Evolutionary conservation across 2,113 vertebrate species (phyloP).

Genomic region (Scytalopus superciliaris): DNA sequence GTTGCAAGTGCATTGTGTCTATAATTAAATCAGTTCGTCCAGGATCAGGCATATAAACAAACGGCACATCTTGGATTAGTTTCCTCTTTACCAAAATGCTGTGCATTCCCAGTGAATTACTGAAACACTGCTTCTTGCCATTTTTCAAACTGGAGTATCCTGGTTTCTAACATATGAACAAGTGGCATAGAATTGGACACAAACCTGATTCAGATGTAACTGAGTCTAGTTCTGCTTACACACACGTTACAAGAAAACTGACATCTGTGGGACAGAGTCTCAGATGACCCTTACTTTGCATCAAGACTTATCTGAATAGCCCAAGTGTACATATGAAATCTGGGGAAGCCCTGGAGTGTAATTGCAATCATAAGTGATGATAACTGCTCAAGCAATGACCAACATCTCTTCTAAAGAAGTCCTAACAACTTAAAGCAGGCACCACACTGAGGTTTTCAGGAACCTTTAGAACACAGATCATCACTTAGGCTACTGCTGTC

Average conservation of each 20-base stretch:
- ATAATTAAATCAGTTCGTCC: neutral
- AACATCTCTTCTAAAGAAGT: neutral
- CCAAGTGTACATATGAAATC: neutral
- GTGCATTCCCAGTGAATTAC: neutral
- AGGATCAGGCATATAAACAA: neutral
- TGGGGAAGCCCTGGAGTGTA: neutral
- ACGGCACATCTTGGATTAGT: rapidly evolving
- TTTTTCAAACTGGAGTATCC: neutral
- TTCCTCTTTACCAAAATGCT: neutral
- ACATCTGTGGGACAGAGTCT: neutral
- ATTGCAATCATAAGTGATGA: neutral
- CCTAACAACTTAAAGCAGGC: neutral
- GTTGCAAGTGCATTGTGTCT: neutral
- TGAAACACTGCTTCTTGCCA: neutral
- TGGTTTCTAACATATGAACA: neutral
- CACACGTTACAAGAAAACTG: neutral
- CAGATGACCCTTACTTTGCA: neutral
- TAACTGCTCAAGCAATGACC: neutral
- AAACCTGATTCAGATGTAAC: neutral
- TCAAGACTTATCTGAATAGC: neutral
- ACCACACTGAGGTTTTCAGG: neutral
- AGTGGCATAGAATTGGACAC: neutral
- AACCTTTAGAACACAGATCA: neutral
- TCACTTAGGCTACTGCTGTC: neutral
- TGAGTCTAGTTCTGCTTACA: neutral